A percentile compares a stretch with the other conserved stretches of the same genome.
Conservation (phyloP, 2,113 vertebrate genomes). For the Notothenia rossii region DNA sequence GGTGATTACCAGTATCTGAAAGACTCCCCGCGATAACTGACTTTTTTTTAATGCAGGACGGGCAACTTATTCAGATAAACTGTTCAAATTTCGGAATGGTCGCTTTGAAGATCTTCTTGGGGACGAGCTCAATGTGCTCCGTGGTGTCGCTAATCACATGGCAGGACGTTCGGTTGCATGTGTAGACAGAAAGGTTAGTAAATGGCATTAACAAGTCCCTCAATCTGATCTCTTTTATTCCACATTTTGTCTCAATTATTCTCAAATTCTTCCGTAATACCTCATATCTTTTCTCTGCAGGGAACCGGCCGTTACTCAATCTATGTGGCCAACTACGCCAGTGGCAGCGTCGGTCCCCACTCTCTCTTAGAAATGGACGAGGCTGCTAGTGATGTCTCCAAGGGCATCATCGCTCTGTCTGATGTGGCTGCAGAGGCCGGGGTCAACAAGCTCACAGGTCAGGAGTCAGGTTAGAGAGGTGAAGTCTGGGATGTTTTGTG, state of each 20-base stretch:
- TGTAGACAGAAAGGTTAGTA: slow-evolving; percentile 90
- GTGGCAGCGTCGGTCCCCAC: slow-evolving; percentile 89
- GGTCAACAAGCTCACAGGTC: slow-evolving; percentile 95
- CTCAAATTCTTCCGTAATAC: neutral
- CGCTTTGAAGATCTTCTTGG: slow-evolving; percentile 94
- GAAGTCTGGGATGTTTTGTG: neutral
- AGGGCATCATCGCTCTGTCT: slow-evolving; percentile 88
- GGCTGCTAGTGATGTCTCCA: slow-evolving; percentile 88
- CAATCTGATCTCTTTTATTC: neutral
- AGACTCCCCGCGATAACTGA: neutral
- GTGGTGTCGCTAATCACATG: slow-evolving; percentile 89
- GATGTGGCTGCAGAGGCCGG: slow-evolving; percentile 88
- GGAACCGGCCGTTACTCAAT: slow-evolving; percentile 93
- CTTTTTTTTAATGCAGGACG: slow-evolving; percentile 80
- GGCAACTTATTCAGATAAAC: slow-evolving; percentile 94
- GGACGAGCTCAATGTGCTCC: slow-evolving; percentile 88
- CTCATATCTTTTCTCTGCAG: slow-evolving; percentile 72
- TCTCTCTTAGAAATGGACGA: slow-evolving; percentile 95
- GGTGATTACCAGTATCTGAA: neutral
- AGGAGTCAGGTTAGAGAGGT: slow-evolving; percentile 5
- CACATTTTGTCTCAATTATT: neutral
- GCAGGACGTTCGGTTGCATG: slow-evolving; percentile 95
- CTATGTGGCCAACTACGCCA: slow-evolving; percentile 96
- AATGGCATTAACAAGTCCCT: neutral
- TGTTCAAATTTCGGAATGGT: slow-evolving; percentile 94